phyloP scores from a whole-genome alignment of 2,113 vertebrate species.

The Damaliscus lunatus region DNA sequence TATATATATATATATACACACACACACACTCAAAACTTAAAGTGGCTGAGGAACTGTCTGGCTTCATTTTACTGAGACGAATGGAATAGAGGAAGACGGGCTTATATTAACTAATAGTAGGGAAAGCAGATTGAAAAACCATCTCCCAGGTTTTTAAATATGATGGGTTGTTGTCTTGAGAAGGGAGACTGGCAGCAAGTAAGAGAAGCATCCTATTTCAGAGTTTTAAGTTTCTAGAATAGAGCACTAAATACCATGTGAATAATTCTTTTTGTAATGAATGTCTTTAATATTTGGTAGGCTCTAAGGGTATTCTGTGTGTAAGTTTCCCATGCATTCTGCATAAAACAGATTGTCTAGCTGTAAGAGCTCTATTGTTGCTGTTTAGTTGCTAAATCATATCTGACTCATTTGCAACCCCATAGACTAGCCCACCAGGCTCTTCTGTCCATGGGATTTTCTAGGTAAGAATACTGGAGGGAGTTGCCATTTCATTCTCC shows the following conservation, averaged over 20 bases:
- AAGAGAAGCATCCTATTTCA: not conserved
- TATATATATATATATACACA: too few relatives aligned
- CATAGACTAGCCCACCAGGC: not conserved
- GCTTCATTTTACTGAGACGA: not conserved
- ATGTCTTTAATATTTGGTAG: not conserved
- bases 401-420: not conserved
- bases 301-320: not conserved
- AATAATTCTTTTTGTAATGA: not conserved
- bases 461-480: not conserved
- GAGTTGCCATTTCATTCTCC: not conserved
- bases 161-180: not conserved
- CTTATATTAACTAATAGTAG: not conserved
- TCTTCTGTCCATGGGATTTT: not conserved
- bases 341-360: not conserved
- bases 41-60: not conserved
- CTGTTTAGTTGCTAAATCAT: not conserved
- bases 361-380: not conserved
- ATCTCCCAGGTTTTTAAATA: not conserved
- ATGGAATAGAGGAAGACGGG: not conserved
- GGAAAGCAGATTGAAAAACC: not conserved
- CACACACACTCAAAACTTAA: not conserved
- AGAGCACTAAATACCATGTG: not conserved
- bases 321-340: not conserved
- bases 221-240: not conserved
- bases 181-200: not conserved